Evolutionary conservation across 2,888 invertebrate genomes (phyloP).

Genomic region (Xanthorhoe spadicearia): DNA sequence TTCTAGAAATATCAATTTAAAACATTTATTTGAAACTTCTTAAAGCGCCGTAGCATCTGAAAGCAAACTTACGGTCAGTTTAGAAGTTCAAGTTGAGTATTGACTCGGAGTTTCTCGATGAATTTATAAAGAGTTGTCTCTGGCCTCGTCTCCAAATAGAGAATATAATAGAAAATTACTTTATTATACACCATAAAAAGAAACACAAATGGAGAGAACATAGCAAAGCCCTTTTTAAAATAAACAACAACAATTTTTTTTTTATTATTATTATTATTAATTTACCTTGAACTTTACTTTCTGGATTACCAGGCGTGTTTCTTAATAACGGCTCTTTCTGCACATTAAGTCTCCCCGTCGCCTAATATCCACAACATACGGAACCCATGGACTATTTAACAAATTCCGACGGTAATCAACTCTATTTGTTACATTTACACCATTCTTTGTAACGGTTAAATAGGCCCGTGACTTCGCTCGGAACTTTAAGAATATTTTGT

Average conservation of each 20-base stretch:
- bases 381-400: slow-evolving; percentile 26
- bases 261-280: too few species aligned
- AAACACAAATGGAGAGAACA: too few species aligned
- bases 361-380: slow-evolving; percentile 8
- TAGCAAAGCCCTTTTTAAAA: too few species aligned
- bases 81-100: slow-evolving; percentile 9
- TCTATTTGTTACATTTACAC: slow-evolving; percentile 47
- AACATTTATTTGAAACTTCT: too few species aligned
- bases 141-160: too few species aligned
- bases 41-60: background rate
- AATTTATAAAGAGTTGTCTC: slow-evolving; percentile 4
- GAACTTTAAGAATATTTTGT: too few species aligned
- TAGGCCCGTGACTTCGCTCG: slow-evolving; percentile 29
- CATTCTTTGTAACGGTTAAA: slow-evolving; percentile 38
- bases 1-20: too few species aligned
- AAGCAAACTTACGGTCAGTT: slow-evolving; percentile 9
- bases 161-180: too few species aligned
- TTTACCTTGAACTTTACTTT: background rate
- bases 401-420: slow-evolving; percentile 41
- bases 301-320: background rate
- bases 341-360: background rate
- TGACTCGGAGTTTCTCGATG: slow-evolving; percentile 11
- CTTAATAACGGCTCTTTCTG: too few species aligned
- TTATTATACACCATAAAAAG: too few species aligned
- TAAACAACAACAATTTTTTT: too few species aligned